A percentile compares a stretch with the other conserved stretches of the same genome.
phyloP scores from a whole-genome alignment of 2,888 invertebrate genomes.

The Ornithoptera alexandrae region DNA sequence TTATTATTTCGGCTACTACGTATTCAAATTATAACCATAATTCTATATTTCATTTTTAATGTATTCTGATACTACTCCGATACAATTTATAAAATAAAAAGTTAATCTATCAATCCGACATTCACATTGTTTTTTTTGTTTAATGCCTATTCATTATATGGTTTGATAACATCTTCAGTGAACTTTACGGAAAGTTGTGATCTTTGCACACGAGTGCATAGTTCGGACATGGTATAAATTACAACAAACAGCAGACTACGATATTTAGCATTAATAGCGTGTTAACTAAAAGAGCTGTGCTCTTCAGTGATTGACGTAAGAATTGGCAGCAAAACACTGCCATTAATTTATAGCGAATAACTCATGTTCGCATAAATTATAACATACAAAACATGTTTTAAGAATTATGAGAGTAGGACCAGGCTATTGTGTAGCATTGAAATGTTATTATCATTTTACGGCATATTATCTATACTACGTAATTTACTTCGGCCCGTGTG shows the following conservation, averaged over 20 bases:
- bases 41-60: slow-evolving; percentile 49
- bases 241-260: slow-evolving; percentile 32
- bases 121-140: slow-evolving; percentile 11
- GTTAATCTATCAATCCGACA: slow-evolving; percentile 18
- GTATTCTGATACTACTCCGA: slow-evolving; percentile 19
- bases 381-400: slow-evolving; percentile 9
- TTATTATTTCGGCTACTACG: slow-evolving; percentile 73
- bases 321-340: slow-evolving; percentile 34
- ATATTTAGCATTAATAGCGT: slow-evolving; percentile 41
- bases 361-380: slow-evolving; percentile 34
- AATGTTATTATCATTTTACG: slow-evolving; percentile 10
- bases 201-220: slow-evolving; percentile 27
- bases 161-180: slow-evolving; percentile 8
- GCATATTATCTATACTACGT: slow-evolving; percentile 6
- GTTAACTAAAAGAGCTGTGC: slow-evolving; percentile 36
- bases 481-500: slow-evolving; percentile 7
- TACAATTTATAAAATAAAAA: slow-evolving; percentile 22
- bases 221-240: slow-evolving; percentile 37
- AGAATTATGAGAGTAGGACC: slow-evolving; percentile 11
- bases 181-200: slow-evolving; percentile 8
- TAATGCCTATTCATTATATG: slow-evolving; percentile 12
- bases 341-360: slow-evolving; percentile 31
- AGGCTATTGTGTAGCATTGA: slow-evolving; percentile 15
- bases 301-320: slow-evolving; percentile 38
- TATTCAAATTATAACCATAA: slow-evolving; percentile 56